Base-by-base conservation (phyloP, 2,888 invertebrate genomes). In the Tupiocoris notatus region DNA sequence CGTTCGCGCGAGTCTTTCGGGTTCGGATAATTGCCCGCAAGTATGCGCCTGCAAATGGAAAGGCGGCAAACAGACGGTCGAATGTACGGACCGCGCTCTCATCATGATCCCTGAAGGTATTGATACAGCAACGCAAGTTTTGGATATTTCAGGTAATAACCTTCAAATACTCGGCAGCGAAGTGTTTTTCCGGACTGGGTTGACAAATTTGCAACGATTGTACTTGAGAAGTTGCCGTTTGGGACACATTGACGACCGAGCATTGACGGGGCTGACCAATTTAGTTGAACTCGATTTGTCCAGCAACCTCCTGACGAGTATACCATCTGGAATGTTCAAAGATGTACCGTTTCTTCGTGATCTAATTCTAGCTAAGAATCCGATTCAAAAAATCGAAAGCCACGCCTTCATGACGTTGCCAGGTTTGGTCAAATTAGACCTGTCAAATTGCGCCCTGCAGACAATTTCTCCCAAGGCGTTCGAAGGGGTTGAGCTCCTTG, bases 31-130 rank as follows among this genome's bases (percentile, higher is more conserved):
- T 80, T 92, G 92, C 82, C 93, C 93, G 77, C 87, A 88, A 61
- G 90, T 90, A 81, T 96, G 96, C 85, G 88, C 89, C 82, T 96
- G 96, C 86, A 95, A 95, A 85, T 96, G 96, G 96, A 95, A 95
- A 85, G 91, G 92, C 82, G 95, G 95, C 81, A 96, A 96, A 85
- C 93, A 94, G 84, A 94, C 95, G 68, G 95, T 95, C 78, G 94
- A 95, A 86, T 96, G 96, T 85, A 90, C 91, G 83, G 91, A 93
- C 84, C 90, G 92, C 77, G 90, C 90, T 77, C 88, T 96, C 80
- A 93, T 92, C 82, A 90, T 91, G 75, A 91, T 96, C 80, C 96
- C 96, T 64, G 91, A 92, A 82, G 90, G 90, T 82, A 91, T 95
- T 80, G 94, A 95, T 84, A 89, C 92, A 59, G 93, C 91, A 81